A percentile compares a stretch with the other conserved stretches of the same genome.
phyloP scores from a whole-genome alignment of 2,888 invertebrate species.

The Aleiodes alternator region DNA sequence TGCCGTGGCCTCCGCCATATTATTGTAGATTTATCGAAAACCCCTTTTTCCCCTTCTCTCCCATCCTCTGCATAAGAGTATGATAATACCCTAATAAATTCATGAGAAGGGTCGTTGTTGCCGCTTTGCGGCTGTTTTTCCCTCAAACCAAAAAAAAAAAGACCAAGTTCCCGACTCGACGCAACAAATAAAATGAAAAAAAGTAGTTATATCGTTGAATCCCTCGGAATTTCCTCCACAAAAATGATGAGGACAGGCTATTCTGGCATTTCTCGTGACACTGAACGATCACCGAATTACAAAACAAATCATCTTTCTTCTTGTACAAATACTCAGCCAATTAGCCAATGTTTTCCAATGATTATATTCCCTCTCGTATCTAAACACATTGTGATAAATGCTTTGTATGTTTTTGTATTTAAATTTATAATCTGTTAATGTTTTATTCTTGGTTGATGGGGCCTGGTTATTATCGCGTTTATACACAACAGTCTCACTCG shows the following conservation, averaged over 20 bases:
- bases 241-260: neutral
- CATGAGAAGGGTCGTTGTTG: constrained; percentile 59
- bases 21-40: constrained; percentile 65
- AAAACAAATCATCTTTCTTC: constrained; percentile 35
- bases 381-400: constrained; percentile 33
- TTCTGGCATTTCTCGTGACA: constrained; percentile 16
- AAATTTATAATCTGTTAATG: constrained; percentile 44
- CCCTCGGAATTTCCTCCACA: neutral
- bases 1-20: constrained; percentile 53
- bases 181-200: neutral
- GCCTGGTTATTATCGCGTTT: constrained; percentile 51
- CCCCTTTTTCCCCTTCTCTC: constrained; percentile 51
- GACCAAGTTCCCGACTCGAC: constrained; percentile 5
- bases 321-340: constrained; percentile 41
- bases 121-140: constrained; percentile 32
- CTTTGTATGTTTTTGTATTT: constrained; percentile 34
- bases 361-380: constrained; percentile 7
- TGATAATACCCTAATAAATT: constrained; percentile 67
- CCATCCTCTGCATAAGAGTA: constrained; percentile 31
- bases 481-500: constrained; percentile 23
- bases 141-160: constrained; percentile 42
- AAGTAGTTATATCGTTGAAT: constrained; percentile 2
- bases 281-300: constrained; percentile 35
- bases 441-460: constrained; percentile 47
- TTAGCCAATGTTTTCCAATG: constrained; percentile 34